Evolutionary conservation across 1,140 invertebrate species (phyloP), one percentile per base, ranked within the genome.

Genomic region (Heterodera schachtii): DNA sequence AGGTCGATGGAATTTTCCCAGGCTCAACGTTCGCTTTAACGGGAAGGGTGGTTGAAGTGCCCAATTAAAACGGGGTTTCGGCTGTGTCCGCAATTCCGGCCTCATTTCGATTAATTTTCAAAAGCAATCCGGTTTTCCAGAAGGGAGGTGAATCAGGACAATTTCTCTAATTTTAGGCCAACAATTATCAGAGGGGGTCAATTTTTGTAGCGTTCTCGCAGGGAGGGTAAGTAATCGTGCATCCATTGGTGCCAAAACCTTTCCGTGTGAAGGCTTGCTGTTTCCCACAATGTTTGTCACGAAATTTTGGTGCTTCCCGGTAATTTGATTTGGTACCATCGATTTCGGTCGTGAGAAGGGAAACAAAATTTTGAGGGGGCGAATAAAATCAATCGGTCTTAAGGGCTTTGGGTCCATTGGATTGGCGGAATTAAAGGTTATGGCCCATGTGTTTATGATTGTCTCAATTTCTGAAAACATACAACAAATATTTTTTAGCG

Each of bases 181-280:
- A 11, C 71, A 16, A 3, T 60, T 13, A n/a, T 16, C 2, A 16
- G 13, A 16, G 11, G 71, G 13, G 11, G 19, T 21, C 1, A 19
- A 19, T n/a, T 73, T 73, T 73, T 13, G 47, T n/a, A 46, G 2
- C 71, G 44, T n/a, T 73, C 71, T 21, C 71, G 11, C 71, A 73
- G 21, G 16, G 71, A 73, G 6, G 47, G 16, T 5, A 73, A 46
- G 19, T 73, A 73, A 19, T 73, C 71, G 11, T 16, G 1, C 1
- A n/a, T 5, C 71, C 71, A 73, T 5, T 73, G 13, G n/a, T 16
- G 0, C 47, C 47, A 73, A 21, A 73, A 46, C n/a, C 13, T 6
- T 4, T 46, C 13, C 21, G 47, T 73, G 1, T 31, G 11, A 13
- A 13, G 41, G 70, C 1, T 13, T 0, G 3, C 9, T 46, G 9